phyloP scores from a whole-genome alignment of 2,888 invertebrate species.

The Theretra japonica region DNA sequence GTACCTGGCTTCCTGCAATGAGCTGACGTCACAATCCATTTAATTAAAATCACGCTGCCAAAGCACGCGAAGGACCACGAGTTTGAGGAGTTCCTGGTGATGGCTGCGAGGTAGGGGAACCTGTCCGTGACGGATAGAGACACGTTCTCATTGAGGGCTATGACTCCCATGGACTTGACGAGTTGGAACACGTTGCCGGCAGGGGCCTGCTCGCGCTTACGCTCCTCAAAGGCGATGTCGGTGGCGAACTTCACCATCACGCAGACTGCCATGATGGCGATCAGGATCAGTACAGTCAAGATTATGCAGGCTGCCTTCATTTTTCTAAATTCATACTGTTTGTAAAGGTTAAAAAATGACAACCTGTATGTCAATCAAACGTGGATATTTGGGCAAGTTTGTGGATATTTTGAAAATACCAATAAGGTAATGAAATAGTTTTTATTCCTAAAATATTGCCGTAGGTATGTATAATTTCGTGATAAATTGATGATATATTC shows the following conservation, averaged over 20 bases:
- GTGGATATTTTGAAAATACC: neutral
- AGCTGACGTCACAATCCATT: slow-evolving; percentile 72
- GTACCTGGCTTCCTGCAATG: slow-evolving; percentile 64
- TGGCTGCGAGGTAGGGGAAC: slow-evolving; percentile 70
- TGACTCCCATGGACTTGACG: slow-evolving; percentile 61
- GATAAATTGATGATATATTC: neutral
- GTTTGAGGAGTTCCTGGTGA: slow-evolving; percentile 59
- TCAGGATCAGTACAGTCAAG: slow-evolving; percentile 58
- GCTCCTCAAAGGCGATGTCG: slow-evolving; percentile 67
- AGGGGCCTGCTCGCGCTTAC: slow-evolving; percentile 50
- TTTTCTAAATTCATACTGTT: neutral
- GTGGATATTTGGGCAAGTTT: neutral
- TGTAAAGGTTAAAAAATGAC: neutral
- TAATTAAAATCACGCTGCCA: slow-evolving; percentile 65
- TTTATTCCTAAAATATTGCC: neutral
- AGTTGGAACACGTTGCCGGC: slow-evolving; percentile 52
- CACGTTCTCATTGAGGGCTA: slow-evolving; percentile 55
- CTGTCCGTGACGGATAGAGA: slow-evolving; percentile 48
- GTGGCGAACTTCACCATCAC: slow-evolving; percentile 78
- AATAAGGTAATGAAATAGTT: neutral
- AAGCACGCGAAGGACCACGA: slow-evolving; percentile 71
- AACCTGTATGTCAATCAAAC: neutral
- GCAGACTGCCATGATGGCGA: slow-evolving; percentile 73
- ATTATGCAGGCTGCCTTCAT: slow-evolving; percentile 73
- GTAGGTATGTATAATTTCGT: neutral